Conservation (phyloP, 2,888 invertebrate genomes). For the Ectobius pallidus region DNA sequence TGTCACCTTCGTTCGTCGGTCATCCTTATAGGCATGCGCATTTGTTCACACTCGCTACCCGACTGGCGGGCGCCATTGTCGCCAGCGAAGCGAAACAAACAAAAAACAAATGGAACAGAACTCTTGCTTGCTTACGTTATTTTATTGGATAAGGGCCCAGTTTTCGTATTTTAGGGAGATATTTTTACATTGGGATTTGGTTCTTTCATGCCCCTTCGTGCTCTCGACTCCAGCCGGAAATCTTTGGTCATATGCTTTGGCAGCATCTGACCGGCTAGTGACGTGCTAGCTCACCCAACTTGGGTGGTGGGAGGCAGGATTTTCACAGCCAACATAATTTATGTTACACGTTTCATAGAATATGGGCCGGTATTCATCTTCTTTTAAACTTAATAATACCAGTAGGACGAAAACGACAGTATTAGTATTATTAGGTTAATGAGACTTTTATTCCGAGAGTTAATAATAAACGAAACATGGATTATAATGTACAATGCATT, state of each 20-base stretch:
- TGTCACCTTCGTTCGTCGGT: not conserved
- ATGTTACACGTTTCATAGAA: too few relatives aligned
- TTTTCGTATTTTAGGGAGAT: slow-evolving; percentile 39
- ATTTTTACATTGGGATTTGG: slow-evolving; percentile 37
- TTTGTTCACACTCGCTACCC: slow-evolving; percentile 20
- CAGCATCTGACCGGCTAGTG: too few relatives aligned
- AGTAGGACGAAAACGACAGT: too few relatives aligned
- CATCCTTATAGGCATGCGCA: slow-evolving; percentile 21
- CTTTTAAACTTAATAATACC: too few relatives aligned
- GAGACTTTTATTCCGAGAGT: too few relatives aligned
- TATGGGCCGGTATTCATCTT: too few relatives aligned
- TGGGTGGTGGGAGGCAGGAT: too few relatives aligned
- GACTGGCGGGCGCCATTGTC: slow-evolving; percentile 37
- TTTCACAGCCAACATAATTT: not conserved
- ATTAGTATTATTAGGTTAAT: too few relatives aligned
- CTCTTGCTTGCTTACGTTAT: not conserved
- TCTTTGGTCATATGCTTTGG: slow-evolving; percentile 35
- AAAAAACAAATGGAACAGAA: slow-evolving; percentile 26
- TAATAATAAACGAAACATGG: too few relatives aligned
- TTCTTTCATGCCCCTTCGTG: slow-evolving; percentile 1
- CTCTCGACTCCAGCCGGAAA: slow-evolving; percentile 30
- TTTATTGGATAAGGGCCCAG: slow-evolving; percentile 35
- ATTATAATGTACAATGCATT: too few relatives aligned
- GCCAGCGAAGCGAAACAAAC: slow-evolving; percentile 34
- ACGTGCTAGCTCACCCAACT: too few relatives aligned